Percentiles rank a stretch among this genome's conserved stretches.
phyloP scores from a whole-genome alignment of 2,888 invertebrate genomes.

The Drosophila infuscata region DNA sequence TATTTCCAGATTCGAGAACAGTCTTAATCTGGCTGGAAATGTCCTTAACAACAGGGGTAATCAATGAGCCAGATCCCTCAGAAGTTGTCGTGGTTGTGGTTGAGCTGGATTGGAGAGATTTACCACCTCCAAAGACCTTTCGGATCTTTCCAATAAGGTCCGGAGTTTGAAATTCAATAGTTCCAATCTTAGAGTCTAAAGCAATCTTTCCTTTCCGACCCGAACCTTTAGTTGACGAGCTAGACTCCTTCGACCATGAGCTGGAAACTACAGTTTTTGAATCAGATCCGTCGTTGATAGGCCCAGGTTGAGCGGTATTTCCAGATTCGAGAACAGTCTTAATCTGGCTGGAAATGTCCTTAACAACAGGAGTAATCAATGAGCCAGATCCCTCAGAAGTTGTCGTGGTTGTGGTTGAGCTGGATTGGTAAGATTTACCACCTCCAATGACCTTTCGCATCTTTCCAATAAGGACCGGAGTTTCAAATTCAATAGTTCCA shows the following conservation, averaged over 20 bases:
- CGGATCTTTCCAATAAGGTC: not conserved
- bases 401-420: slow-evolving; percentile 2
- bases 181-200: not conserved
- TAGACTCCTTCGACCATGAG: not conserved
- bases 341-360: not conserved
- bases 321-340: not conserved
- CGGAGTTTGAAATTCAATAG: not conserved
- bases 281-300: not conserved
- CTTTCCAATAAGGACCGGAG: not conserved
- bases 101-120: not conserved
- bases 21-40: not conserved
- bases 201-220: not conserved
- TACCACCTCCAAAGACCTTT: not conserved
- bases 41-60: not conserved
- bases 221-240: not conserved
- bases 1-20: slow-evolving; percentile 2
- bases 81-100: not conserved
- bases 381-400: not conserved
- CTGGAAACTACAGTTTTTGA: slow-evolving; percentile 2
- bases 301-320: not conserved
- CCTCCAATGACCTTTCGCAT: not conserved
- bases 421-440: not conserved
- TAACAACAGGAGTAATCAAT: not conserved
- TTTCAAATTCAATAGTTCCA: not conserved
- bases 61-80: not conserved